Evolutionary conservation across 2,797 vertebrate genomes (phyloP).

Genomic region (Phalanger gymnotis): DNA sequence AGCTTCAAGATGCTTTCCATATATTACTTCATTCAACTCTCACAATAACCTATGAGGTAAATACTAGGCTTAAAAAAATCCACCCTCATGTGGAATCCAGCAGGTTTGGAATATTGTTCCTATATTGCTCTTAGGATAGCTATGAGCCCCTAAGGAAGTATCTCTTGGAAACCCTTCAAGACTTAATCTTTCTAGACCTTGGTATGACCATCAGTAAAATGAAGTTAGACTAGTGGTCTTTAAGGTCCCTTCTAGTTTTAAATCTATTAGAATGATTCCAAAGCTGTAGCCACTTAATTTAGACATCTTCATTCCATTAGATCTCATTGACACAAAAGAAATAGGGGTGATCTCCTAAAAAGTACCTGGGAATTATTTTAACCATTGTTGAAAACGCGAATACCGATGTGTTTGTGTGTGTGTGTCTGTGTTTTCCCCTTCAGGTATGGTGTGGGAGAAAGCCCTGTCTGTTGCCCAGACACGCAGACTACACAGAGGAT

Average conservation of each 20-base stretch:
- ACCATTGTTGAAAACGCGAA: not conserved
- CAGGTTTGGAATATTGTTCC: not conserved
- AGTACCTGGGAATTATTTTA: not conserved
- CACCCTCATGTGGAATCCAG: not conserved
- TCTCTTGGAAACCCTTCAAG: not conserved
- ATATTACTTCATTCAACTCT: not conserved
- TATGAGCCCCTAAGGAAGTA: not conserved
- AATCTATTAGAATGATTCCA: not conserved
- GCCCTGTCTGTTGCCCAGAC: conserved; percentile 88
- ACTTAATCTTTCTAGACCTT: not conserved
- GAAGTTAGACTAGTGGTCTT: not conserved
- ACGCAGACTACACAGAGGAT: conserved; percentile 71
- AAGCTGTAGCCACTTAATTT: not conserved
- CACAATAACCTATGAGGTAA: not conserved
- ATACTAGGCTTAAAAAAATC: not conserved
- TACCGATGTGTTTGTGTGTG: not conserved
- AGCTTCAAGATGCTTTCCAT: not conserved
- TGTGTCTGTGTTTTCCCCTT: fast-evolving
- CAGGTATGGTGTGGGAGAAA: conserved; percentile 93
- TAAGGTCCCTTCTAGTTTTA: not conserved
- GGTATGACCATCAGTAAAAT: not conserved
- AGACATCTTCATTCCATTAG: not conserved
- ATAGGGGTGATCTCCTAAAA: not conserved
- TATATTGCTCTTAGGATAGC: not conserved
- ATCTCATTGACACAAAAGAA: not conserved